Evolutionary conservation across 2,888 invertebrate genomes (phyloP).

Genomic region (Laspeyria flexula): DNA sequence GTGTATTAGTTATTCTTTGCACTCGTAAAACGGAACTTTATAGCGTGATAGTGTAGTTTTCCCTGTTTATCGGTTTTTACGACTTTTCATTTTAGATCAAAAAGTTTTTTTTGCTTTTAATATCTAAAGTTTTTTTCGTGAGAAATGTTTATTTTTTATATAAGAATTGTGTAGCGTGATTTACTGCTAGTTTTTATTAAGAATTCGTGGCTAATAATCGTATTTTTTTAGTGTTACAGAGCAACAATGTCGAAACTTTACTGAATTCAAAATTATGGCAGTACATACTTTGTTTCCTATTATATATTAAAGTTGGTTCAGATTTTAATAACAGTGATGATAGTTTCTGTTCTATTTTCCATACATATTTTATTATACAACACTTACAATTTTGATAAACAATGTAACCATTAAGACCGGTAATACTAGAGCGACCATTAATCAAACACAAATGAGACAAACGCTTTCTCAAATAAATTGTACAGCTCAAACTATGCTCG

Average conservation of each 20-base stretch:
- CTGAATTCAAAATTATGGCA: not conserved
- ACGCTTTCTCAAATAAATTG: slow-evolving; percentile 20
- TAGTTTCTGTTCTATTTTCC: no score
- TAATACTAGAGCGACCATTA: not conserved
- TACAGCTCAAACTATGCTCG: slow-evolving; percentile 13
- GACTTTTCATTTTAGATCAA: slow-evolving; percentile 24
- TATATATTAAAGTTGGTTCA: not conserved
- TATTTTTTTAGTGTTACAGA: slow-evolving; percentile 8
- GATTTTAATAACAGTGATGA: no score
- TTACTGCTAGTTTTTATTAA: slow-evolving; percentile 14
- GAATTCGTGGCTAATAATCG: slow-evolving; percentile 4
- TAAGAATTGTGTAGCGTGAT: slow-evolving; percentile 4
- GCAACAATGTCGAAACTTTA: not conserved
- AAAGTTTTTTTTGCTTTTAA: slow-evolving; percentile 17
- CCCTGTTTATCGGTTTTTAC: slow-evolving; percentile 24
- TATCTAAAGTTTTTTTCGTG: slow-evolving; percentile 21
- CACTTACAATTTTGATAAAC: not conserved
- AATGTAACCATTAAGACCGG: not conserved
- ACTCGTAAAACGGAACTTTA: slow-evolving; percentile 38
- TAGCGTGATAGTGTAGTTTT: slow-evolving; percentile 35
- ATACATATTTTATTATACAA: no score
- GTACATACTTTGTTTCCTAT: not conserved
- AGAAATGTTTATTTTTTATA: slow-evolving; percentile 16
- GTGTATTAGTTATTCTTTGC: slow-evolving; percentile 40
- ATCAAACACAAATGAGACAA: not conserved